A percentile compares a stretch with the other conserved stretches of the same genome.
These are phyloP conservation scores for Clitarchus hookeri DNA, from an alignment of 2,888 invertebrate species.

Conservation along the genomic window DNA sequence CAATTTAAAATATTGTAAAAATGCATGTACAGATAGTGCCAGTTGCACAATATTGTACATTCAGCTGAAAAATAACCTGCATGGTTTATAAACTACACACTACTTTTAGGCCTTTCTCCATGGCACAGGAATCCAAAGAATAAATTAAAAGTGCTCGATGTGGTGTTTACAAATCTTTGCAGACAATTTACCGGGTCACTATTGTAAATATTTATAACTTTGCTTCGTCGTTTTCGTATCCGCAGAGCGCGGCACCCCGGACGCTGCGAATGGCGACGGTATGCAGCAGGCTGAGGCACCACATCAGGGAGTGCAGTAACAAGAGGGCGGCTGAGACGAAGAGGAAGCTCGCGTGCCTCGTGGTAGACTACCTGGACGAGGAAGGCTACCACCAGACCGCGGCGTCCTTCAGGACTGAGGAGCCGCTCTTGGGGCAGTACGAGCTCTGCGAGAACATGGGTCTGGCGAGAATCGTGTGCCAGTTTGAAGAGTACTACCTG, in stretches of 20 bases:
- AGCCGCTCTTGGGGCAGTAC: constrained; percentile 69
- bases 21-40: too few relatives aligned
- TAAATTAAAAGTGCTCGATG: too few relatives aligned
- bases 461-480: constrained; percentile 83
- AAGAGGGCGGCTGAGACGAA: constrained; percentile 51
- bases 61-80: too few relatives aligned
- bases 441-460: constrained; percentile 91
- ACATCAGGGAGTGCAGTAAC: constrained; percentile 34
- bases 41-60: too few relatives aligned
- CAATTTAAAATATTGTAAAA: too few relatives aligned
- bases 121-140: too few relatives aligned
- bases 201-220: too few relatives aligned
- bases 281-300: not conserved
- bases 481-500: constrained; percentile 85
- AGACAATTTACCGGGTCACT: too few relatives aligned
- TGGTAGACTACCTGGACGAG: constrained; percentile 69
- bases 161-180: too few relatives aligned
- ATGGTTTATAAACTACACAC: too few relatives aligned
- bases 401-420: constrained; percentile 70
- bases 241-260: not conserved
- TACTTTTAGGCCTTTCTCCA: too few relatives aligned
- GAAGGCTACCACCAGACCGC: constrained; percentile 68
- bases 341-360: constrained; percentile 64
- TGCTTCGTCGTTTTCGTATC: too few relatives aligned
- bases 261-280: not conserved